phyloP scores from a whole-genome alignment of 1,140 invertebrate genomes.

The Homarus americanus region DNA sequence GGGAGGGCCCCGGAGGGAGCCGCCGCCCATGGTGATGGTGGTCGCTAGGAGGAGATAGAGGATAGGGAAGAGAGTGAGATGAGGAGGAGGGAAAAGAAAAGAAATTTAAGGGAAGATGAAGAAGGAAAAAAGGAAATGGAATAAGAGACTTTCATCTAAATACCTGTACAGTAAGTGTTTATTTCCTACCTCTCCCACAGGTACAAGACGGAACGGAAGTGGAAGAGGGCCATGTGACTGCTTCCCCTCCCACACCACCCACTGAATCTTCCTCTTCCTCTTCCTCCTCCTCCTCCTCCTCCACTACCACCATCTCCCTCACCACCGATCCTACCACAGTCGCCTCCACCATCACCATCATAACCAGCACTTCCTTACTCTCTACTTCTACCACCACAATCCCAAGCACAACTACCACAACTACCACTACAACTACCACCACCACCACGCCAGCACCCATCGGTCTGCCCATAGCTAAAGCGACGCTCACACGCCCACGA shows the following conservation, averaged over 20 bases:
- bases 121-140: too few relatives aligned
- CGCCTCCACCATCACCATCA: neutral
- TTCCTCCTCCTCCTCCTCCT: neutral
- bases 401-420: neutral
- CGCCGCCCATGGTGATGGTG: too few relatives aligned
- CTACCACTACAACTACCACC: conserved; percentile 8
- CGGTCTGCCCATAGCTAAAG: conserved; percentile 56
- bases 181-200: neutral
- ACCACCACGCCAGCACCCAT: conserved; percentile 45
- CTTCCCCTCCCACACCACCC: conserved; percentile 1
- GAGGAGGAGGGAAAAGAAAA: too few relatives aligned
- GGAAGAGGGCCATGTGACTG: conserved; percentile 17
- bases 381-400: conserved; percentile 11
- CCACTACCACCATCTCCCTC: neutral
- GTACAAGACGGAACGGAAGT: conserved; percentile 25
- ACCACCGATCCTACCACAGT: neutral
- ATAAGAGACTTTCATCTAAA: too few relatives aligned
- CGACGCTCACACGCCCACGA: conserved; percentile 19
- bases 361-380: neutral
- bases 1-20: too few relatives aligned
- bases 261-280: neutral
- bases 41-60: too few relatives aligned
- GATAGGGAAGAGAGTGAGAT: too few relatives aligned
- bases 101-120: too few relatives aligned
- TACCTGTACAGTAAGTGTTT: too few relatives aligned